Base-by-base conservation (phyloP, 2,888 invertebrate species). In the Morpho deidamia region DNA sequence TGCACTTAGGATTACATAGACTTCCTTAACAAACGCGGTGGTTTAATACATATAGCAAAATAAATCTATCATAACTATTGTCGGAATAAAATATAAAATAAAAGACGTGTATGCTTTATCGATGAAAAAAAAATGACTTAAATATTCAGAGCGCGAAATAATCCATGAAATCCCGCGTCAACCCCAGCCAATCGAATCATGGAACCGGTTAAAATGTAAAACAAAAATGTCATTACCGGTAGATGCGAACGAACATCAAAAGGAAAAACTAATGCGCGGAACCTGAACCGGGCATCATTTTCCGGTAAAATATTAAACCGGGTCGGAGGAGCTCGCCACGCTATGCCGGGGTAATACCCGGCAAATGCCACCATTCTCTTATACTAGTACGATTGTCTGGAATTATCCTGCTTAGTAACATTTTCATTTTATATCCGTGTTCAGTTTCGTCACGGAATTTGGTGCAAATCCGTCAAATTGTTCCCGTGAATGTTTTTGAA, bases 241-340 rank as follows among this genome's bases (percentile, higher is more conserved):
- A 76, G 77, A 77, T 78, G 78, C 39, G 47, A 40, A 68, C 72
- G 76, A 71, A 88, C 83, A 78, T 87, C 86, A 85, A 87, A 88
- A 82, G 83, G 82, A 84, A 84, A 84, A 82, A 76, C 74, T 82
- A 83, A 86, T 84, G 83, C 81, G 76, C 70, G 65, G 64, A 65
- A 68, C 66, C 65, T 72, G 72, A 74, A n/a, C n/a, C 78, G 78
- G 11, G 32, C 33, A 11, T 11, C 79, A 79, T 81, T 82, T 83
- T 71, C 72, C 73, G 68, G 78, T 84, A 76, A 86, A 86, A 84
- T 84, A 87, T 85, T 83, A 81, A 83, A 39, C 72, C 69, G 77
- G 81, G 80, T 71, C 63, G 62, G 44, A 41, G 62, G 72, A 67
- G 76, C 80, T 70, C 76, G 69, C 80, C 78, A 76, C 78, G 80